A percentile compares a stretch with the other conserved stretches of the same genome.
Evolutionary conservation across 2,113 vertebrate species (phyloP).

Genomic region (Gallinago media): DNA sequence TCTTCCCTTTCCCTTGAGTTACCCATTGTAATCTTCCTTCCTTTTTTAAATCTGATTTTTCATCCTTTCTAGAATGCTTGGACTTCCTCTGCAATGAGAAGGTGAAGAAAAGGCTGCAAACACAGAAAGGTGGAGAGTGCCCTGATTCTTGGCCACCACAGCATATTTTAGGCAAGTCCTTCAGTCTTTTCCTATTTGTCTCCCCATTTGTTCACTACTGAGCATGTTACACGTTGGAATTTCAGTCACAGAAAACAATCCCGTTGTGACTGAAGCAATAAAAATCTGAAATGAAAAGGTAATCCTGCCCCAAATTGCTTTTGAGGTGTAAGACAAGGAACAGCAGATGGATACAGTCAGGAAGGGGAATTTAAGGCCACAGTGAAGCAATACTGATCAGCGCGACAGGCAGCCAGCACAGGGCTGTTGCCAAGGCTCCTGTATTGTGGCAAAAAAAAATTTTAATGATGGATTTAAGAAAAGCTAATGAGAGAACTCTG

Average conservation of each 20-base stretch:
- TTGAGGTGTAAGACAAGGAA: conserved; percentile 2
- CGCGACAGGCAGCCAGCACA: conserved; percentile 1
- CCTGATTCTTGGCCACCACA: neutral
- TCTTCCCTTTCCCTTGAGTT: neutral
- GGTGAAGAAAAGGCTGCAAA: neutral
- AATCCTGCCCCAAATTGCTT: conserved; percentile 39
- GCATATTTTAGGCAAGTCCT: neutral
- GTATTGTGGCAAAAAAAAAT: neutral
- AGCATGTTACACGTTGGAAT: neutral
- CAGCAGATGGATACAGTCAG: conserved; percentile 18
- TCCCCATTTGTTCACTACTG: neutral
- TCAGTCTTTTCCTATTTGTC: neutral
- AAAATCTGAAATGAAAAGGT: conserved; percentile 31
- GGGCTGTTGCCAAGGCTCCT: conserved; percentile 13
- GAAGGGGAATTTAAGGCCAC: conserved; percentile 2
- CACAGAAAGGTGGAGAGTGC: neutral
- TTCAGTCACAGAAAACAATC: neutral
- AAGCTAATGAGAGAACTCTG: conserved; percentile 40
- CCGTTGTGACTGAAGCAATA: conserved; percentile 2
- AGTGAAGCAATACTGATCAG: neutral
- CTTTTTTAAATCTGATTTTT: neutral
- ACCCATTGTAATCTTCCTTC: neutral
- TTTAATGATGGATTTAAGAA: conserved; percentile 20
- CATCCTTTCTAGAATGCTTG: neutral
- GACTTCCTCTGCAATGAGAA: neutral